Evolutionary conservation across 1,140 invertebrate genomes (phyloP).

Genomic region (Penaeus vannamei): DNA sequence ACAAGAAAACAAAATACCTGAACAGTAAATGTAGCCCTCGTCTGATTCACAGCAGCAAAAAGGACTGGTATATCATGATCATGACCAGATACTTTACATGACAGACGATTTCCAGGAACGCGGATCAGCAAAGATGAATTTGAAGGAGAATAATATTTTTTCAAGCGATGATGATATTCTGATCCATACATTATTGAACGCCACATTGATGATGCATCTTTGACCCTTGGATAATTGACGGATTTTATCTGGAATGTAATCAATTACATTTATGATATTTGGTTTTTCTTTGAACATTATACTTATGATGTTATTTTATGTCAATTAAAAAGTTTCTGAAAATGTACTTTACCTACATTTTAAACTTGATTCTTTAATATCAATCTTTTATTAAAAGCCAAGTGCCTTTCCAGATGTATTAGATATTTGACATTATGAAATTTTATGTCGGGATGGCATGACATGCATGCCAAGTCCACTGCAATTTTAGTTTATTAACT

Average conservation of each 20-base stretch:
- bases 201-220: neutral
- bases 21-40: neutral
- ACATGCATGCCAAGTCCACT: too few relatives aligned
- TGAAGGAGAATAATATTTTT: slow-evolving; percentile 24
- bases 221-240: neutral
- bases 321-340: too few relatives aligned
- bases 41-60: neutral
- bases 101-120: neutral
- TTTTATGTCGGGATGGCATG: too few relatives aligned
- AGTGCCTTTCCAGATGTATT: too few relatives aligned
- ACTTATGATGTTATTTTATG: too few relatives aligned
- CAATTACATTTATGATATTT: neutral
- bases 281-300: neutral
- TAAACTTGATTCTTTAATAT: too few relatives aligned
- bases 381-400: too few relatives aligned
- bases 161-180: neutral
- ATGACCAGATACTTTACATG: neutral
- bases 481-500: too few relatives aligned
- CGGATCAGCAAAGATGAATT: slow-evolving; percentile 1
- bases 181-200: neutral
- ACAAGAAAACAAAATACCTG: neutral
- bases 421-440: too few relatives aligned
- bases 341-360: too few relatives aligned
- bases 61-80: neutral
- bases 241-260: neutral